Percentiles rank a stretch among this genome's conserved stretches.
Evolutionary conservation across 2,113 vertebrate genomes (phyloP).

Genomic region (Agapornis roseicollis): DNA sequence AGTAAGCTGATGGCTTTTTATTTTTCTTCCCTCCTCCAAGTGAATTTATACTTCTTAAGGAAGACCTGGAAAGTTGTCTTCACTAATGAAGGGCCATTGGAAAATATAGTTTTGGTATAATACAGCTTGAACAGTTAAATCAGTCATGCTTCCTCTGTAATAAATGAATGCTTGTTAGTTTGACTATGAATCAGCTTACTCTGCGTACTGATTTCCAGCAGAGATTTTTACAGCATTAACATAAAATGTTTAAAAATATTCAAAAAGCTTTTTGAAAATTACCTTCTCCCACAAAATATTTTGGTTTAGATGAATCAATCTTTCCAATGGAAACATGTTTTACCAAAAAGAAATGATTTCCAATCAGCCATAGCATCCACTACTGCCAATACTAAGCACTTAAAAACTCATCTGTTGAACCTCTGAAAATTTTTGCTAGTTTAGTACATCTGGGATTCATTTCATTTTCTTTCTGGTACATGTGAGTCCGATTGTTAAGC

Average conservation of each 20-base stretch:
- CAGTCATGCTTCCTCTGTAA: background rate
- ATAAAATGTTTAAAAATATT: background rate
- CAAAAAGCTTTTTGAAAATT: background rate
- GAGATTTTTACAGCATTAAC: background rate
- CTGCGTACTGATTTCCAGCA: background rate
- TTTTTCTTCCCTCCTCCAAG: background rate
- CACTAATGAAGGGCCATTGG: background rate
- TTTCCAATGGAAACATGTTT: background rate
- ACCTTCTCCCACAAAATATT: background rate
- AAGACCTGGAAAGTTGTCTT: background rate
- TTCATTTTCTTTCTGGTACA: background rate
- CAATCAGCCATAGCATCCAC: background rate
- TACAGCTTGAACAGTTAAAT: background rate
- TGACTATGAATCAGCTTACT: background rate
- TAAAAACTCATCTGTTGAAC: background rate
- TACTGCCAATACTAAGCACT: background rate
- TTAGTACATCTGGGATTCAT: background rate
- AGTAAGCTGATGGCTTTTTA: background rate
- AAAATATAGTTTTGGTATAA: background rate
- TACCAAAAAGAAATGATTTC: background rate
- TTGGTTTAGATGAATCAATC: background rate
- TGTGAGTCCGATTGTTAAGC: background rate
- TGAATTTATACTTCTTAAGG: background rate
- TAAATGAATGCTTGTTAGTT: background rate
- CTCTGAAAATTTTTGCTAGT: background rate